Conservation (phyloP, 2,888 invertebrate species). For the Pegoplata infirma region DNA sequence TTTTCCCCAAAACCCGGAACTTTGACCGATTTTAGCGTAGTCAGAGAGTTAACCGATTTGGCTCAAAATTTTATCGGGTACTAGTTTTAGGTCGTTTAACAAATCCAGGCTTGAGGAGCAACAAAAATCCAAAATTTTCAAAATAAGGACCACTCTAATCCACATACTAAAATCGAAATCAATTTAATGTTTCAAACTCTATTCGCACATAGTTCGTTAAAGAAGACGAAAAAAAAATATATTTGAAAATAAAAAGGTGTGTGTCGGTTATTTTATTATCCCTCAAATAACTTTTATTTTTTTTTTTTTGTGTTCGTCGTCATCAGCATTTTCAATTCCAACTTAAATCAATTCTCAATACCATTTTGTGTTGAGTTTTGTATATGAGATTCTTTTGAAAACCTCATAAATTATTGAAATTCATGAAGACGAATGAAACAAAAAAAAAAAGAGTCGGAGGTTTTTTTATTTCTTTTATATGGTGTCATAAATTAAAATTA, state of each 20-base stretch:
- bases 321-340: neutral
- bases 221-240: neutral
- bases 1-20: too few species aligned
- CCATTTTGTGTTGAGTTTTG: conserved; percentile 6
- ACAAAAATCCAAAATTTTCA: too few species aligned
- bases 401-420: conserved; percentile 35
- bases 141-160: too few species aligned
- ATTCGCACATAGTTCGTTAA: conserved; percentile 5
- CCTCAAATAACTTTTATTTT: neutral
- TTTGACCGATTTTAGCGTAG: too few species aligned
- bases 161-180: neutral
- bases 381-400: conserved; percentile 25
- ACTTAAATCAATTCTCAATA: conserved; percentile 21
- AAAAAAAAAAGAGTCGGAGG: too few species aligned
- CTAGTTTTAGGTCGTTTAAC: too few species aligned
- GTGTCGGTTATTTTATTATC: neutral
- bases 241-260: neutral
- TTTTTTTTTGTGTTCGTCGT: too few species aligned
- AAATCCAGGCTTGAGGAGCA: too few species aligned
- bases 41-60: too few species aligned
- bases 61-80: too few species aligned
- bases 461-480: neutral
- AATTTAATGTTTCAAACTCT: conserved; percentile 4
- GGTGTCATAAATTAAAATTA: conserved; percentile 56
- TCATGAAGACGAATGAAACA: conserved; percentile 1